Percentiles rank a stretch among this genome's conserved stretches.
phyloP scores from a whole-genome alignment of 2,888 invertebrate genomes.

The Aphidius colemani region DNA sequence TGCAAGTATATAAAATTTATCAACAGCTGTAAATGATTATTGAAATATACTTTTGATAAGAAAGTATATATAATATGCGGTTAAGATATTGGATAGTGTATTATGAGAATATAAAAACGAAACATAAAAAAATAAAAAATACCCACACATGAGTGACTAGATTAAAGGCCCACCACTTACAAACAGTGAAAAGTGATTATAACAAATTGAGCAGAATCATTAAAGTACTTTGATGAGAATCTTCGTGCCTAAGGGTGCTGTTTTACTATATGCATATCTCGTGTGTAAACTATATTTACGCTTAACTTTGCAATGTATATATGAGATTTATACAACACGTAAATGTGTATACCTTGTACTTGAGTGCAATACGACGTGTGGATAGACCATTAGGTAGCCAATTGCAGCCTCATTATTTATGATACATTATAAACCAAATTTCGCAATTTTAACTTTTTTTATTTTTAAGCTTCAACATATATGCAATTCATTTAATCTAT shows the following conservation, averaged over 20 bases:
- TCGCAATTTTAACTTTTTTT: too few relatives aligned
- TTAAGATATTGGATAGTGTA: too few relatives aligned
- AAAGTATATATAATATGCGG: too few relatives aligned
- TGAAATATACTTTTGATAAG: too few relatives aligned
- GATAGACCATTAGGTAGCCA: conserved; percentile 21
- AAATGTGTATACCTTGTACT: not conserved
- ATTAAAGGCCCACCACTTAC: too few relatives aligned
- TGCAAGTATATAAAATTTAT: too few relatives aligned
- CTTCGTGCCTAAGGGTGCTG: conserved; percentile 3
- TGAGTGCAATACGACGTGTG: conserved; percentile 4
- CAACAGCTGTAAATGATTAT: too few relatives aligned
- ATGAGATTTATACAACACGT: conserved; percentile 9
- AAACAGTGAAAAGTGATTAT: conserved; percentile 5
- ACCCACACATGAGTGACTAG: not conserved
- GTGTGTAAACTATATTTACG: conserved; percentile 1
- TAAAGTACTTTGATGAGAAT: conserved; percentile 18
- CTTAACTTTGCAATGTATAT: not conserved
- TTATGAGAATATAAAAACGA: too few relatives aligned
- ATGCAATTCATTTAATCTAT: not conserved
- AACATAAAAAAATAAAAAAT: not conserved
- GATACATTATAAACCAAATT: not conserved
- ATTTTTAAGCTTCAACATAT: too few relatives aligned
- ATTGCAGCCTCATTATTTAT: conserved; percentile 13
- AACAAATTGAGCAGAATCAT: conserved; percentile 21
- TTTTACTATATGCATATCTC: conserved; percentile 4